Base-by-base conservation (phyloP, 2,113 vertebrate species). In the Hemiscyllium ocellatum region DNA sequence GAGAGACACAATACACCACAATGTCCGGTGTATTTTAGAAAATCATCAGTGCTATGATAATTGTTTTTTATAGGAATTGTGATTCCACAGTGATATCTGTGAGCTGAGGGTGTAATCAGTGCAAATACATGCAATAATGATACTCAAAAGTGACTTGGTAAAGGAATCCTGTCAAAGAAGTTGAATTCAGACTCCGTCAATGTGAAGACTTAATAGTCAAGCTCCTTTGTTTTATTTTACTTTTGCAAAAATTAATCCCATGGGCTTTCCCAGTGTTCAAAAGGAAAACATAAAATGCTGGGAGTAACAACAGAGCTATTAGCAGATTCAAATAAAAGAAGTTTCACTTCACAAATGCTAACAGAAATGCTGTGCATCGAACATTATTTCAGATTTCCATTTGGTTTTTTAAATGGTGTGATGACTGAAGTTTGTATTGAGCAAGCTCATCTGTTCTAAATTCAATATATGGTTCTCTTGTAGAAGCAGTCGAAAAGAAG, bases 221-320 rank as follows among this genome's bases (percentile, higher is more conserved):
- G 91, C 68, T 94, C 37, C 47, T 72, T 95, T 52, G 69, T 95
- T 72, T 95, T 95, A 52, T 72, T 72, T 52, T 65, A 61, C 52
- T 61, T 90, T 95, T 52, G 15, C 50, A 68, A 52, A 95, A 76
- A 72, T 47, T 3, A 76, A 33, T 76, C 94, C 19, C 42, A 76
- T 72, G 42, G 42, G 65, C 29, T 94, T 37, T 42, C n/a, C 20
- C 91, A 69, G 6, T 37, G 69, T 95, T 72, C 50, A 24, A 72
- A 52, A 61, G 37, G 8, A 37, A 65, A 42, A n/a, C 5, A 19
- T 13, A n/a, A 15, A 61, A n/a, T 65, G 29, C 56, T 91, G 7
- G 50, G 56, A 90, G 33, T 66, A 66, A 61, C 29, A 91, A 17
- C 1, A 91, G 50, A 29, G 4, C 56, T n/a, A 91, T 37, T 33